phyloP scores from a whole-genome alignment of 2,888 invertebrate genomes.

The Tetranychus piercei region DNA sequence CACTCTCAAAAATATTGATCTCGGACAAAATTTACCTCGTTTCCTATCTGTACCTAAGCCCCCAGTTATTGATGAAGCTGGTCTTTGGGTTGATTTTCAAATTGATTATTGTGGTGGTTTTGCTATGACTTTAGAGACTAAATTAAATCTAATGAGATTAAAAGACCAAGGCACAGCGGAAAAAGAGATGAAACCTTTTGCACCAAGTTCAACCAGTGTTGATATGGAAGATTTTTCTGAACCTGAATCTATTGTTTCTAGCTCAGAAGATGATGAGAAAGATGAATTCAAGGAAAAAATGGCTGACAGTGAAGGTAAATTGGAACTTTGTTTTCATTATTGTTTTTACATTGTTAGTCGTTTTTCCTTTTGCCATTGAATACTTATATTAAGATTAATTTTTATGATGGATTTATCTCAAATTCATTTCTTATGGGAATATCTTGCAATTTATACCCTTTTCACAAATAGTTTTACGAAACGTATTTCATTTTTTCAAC shows the following conservation, averaged over 20 bases:
- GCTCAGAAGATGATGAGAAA: conserved; percentile 29
- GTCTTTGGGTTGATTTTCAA: conserved; percentile 72
- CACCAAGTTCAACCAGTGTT: background rate
- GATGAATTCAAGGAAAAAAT: conserved; percentile 4
- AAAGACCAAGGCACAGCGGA: conserved; percentile 27
- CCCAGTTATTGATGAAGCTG: conserved; percentile 56
- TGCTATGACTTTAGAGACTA: conserved; percentile 65
- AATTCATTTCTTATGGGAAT: too few species aligned
- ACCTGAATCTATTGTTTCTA: conserved; percentile 19
- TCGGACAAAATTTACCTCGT: conserved; percentile 49
- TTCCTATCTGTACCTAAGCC: conserved; percentile 42
- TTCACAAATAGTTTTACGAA: too few species aligned
- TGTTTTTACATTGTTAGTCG: background rate
- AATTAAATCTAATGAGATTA: conserved; percentile 59
- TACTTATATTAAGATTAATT: too few species aligned
- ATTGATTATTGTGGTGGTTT: conserved; percentile 42
- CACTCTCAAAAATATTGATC: conserved; percentile 50
- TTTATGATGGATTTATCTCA: too few species aligned
- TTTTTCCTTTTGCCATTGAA: background rate
- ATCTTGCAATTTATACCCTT: too few species aligned
- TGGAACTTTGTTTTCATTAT: background rate
- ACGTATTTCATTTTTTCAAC: too few species aligned
- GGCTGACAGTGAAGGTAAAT: conserved; percentile 1
- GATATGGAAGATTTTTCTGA: conserved; percentile 13
- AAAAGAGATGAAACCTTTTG: background rate